Conservation (phyloP, 2,888 invertebrate genomes). For the Deilephila elpenor region DNA sequence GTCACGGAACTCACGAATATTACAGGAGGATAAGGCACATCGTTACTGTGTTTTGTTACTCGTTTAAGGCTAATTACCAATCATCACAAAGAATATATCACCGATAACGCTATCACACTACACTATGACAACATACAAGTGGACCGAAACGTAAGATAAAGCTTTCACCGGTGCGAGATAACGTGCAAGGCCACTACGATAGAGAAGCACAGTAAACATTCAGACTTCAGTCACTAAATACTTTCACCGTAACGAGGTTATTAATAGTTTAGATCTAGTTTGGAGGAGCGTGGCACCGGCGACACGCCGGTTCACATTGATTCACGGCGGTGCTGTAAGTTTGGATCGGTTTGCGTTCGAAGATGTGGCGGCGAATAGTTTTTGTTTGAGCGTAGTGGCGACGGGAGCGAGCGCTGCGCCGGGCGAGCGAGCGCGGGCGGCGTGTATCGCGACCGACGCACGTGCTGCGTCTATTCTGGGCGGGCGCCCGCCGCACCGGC, state of each 20-base stretch:
- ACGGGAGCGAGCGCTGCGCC: slow-evolving; percentile 44
- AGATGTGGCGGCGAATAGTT: slow-evolving; percentile 38
- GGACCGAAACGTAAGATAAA: slow-evolving; percentile 44
- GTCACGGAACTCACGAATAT: slow-evolving; percentile 54
- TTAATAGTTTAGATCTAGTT: slow-evolving; percentile 59
- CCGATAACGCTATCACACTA: slow-evolving; percentile 40
- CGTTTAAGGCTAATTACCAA: slow-evolving; percentile 57
- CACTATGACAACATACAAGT: slow-evolving; percentile 31
- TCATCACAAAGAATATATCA: slow-evolving; percentile 47
- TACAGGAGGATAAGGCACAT: slow-evolving; percentile 75
- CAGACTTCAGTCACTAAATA: slow-evolving; percentile 50
- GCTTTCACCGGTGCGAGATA: slow-evolving; percentile 65
- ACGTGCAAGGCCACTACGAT: slow-evolving; percentile 74
- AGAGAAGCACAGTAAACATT: slow-evolving; percentile 62
- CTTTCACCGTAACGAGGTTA: slow-evolving; percentile 59
- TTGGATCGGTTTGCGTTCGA: slow-evolving; percentile 38
- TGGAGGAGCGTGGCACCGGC: slow-evolving; percentile 37
- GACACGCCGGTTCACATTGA: slow-evolving; percentile 42
- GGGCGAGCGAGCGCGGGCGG: slow-evolving; percentile 48
- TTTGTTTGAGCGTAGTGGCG: slow-evolving; percentile 38
- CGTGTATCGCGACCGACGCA: slow-evolving; percentile 78
- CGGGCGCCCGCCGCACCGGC: slow-evolving; percentile 61
- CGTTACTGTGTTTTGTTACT: slow-evolving; percentile 63
- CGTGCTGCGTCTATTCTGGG: slow-evolving; percentile 84
- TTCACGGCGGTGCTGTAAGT: slow-evolving; percentile 53